Evolutionary conservation across 2,113 vertebrate species (phyloP).

Genomic region (Lophius piscatorius): DNA sequence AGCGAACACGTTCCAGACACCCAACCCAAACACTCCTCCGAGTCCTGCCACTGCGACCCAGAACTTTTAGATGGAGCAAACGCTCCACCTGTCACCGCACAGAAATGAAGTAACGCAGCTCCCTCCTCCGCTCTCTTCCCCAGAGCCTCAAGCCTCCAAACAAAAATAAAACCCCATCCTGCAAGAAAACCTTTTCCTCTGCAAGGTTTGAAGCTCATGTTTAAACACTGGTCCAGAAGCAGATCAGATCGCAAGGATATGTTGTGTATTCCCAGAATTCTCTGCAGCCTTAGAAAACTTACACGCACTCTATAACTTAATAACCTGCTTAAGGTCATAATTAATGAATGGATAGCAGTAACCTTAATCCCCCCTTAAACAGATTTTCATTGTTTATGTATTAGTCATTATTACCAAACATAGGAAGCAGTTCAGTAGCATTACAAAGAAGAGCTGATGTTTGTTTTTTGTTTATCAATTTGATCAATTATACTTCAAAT

Average conservation of each 20-base stretch:
- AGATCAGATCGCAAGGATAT: conserved; percentile 19
- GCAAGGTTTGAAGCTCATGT: conserved; percentile 17
- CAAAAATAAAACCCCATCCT: conserved; percentile 46
- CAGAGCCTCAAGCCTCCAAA: conserved; percentile 11
- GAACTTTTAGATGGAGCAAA: conserved; percentile 38
- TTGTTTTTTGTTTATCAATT: too few relatives aligned
- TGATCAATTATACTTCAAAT: too few relatives aligned
- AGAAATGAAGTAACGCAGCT: conserved; percentile 64
- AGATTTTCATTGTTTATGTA: not conserved
- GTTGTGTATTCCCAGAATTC: conserved; percentile 31
- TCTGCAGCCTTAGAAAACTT: conserved; percentile 31
- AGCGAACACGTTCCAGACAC: conserved; percentile 16
- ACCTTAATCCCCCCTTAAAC: conserved; percentile 10
- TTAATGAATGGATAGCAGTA: not conserved
- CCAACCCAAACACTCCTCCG: conserved; percentile 50
- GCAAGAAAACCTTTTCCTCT: conserved; percentile 34
- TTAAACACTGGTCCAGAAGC: conserved; percentile 30
- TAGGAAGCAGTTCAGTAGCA: not conserved
- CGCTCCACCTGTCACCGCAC: conserved; percentile 37
- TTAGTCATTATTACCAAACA: not conserved
- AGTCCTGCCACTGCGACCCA: conserved; percentile 57
- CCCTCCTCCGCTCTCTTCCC: conserved; percentile 11
- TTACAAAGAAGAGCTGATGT: not conserved
- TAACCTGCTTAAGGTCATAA: not conserved
- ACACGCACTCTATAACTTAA: conserved; percentile 32